Conservation (phyloP, 2,888 invertebrate genomes). For the Alsophila aescularia region DNA sequence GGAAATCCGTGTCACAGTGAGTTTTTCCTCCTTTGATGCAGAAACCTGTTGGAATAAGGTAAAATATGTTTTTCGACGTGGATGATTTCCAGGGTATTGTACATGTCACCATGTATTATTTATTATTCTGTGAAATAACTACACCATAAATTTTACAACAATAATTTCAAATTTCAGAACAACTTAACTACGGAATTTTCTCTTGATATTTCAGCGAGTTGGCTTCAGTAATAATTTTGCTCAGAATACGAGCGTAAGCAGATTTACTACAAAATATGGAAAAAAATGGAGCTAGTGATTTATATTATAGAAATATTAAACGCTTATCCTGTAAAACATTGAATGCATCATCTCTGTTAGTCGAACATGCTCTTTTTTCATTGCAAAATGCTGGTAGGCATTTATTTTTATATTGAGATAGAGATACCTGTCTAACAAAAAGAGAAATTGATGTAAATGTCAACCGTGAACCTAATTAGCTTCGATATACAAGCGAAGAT, state of each 20-base stretch:
- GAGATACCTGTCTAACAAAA: too few species aligned
- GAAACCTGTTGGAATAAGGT: slow-evolving; percentile 12
- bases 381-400: too few species aligned
- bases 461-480: too few species aligned
- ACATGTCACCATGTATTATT: too few species aligned
- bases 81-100: not conserved
- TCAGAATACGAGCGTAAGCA: not conserved
- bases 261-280: not conserved
- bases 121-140: too few species aligned
- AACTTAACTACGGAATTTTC: not conserved
- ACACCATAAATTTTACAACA: not conserved
- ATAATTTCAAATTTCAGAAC: not conserved
- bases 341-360: too few species aligned
- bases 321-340: too few species aligned
- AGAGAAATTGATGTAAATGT: too few species aligned
- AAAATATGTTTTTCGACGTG: not conserved
- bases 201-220: not conserved
- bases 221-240: not conserved
- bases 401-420: too few species aligned
- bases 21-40: not conserved
- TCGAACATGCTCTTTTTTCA: too few species aligned
- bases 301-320: not conserved
- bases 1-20: slow-evolving; percentile 17
- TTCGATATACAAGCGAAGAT: too few species aligned
- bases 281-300: not conserved